A percentile compares a stretch with the other conserved stretches of the same genome.
Conservation (phyloP, 2,888 invertebrate genomes). For the Sceliomorpha sp. region DNA sequence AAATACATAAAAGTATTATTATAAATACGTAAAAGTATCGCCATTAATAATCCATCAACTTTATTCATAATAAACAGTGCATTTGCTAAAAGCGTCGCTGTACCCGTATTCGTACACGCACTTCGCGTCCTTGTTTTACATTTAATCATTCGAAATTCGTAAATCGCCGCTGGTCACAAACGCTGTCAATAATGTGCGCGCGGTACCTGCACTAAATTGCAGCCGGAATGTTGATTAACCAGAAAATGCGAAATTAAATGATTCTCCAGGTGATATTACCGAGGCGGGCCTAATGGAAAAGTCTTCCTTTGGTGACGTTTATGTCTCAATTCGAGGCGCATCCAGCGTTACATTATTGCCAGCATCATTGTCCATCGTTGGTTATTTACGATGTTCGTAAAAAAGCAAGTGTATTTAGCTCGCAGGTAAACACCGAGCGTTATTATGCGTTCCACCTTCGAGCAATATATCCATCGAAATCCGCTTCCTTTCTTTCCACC, state of each 20-base stretch:
- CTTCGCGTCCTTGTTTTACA: conserved; percentile 5
- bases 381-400: conserved; percentile 64
- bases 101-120: conserved; percentile 20
- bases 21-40: too few species aligned
- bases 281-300: too few species aligned
- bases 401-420: conserved; percentile 59
- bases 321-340: conserved; percentile 1
- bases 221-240: too few species aligned
- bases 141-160: conserved; percentile 1
- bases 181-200: conserved; percentile 3
- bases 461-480: conserved; percentile 20
- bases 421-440: conserved; percentile 60
- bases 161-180: conserved; percentile 9
- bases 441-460: conserved; percentile 34
- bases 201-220: conserved; percentile 11
- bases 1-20: too few species aligned
- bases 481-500: conserved; percentile 14
- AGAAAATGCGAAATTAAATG: too few species aligned
- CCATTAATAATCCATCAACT: too few species aligned
- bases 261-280: too few species aligned
- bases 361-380: conserved; percentile 46
- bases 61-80: too few species aligned
- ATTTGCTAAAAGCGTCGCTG: too few species aligned
- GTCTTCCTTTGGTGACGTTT: conserved; percentile 4
- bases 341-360: conserved; percentile 27